Base-by-base conservation (phyloP, 2,888 invertebrate genomes). In the Aricia artaxerxes region DNA sequence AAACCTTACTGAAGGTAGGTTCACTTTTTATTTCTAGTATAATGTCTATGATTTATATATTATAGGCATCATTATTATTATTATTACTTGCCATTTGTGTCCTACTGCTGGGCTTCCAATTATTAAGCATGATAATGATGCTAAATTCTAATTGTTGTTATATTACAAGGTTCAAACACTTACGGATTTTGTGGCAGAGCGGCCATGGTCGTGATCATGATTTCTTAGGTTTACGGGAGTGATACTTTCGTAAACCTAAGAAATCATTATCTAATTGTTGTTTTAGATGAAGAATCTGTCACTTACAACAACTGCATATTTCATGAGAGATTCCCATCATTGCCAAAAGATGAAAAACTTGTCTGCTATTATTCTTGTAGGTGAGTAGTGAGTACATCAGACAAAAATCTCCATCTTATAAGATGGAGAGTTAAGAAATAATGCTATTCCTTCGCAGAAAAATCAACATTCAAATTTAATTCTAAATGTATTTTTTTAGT, bases 311-410 rank as follows among this genome's bases (percentile, higher is more conserved):
- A 96, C 38, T 96, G 96, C 85, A 97, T 97, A 90, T 99, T 99
- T 89, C 97, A 97, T 85, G 96, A 97, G 88, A 94, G 98, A 84
- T 99, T 99, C 91, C 49, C 75, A 13, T 97, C 97, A 86, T 96
- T 99, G 95, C 97, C 98, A 1, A 96, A 96, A 85, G 98, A 99
- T 87, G 99, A 99, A 88, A 99, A 98, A 90, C 95, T 99, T 84
- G 99, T 99, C 16, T 99, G 98, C 91, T 99, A 98, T 88, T 98
- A 98, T 89, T 97, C 98, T 16, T 98, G 98, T 95, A 97, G 97
- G 99, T 99, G 95, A 92, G 92, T 78, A 53, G 57, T 57, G 3
- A 57, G 49, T 5, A 40, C 49, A 49, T 16, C 57, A 16, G 57
- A 16, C 4, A 57, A 57, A 57, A 57, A 4, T 57, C 49, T 49